Evolutionary conservation across 2,113 vertebrate species (phyloP), one percentile per base, ranked within the genome.

Genomic region (Pampusana beccarii): DNA sequence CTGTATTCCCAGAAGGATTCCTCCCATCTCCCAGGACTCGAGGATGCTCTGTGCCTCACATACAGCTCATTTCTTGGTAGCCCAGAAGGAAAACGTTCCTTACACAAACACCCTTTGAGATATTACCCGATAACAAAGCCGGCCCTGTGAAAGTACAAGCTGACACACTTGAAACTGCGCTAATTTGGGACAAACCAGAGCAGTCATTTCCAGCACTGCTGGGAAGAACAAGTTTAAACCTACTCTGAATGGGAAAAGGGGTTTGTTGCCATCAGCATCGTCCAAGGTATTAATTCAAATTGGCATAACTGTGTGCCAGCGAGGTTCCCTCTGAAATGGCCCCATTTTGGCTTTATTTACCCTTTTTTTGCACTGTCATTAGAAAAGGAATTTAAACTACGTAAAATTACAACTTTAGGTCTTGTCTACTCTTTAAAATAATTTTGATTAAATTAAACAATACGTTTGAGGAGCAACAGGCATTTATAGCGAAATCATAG

Each of bases 201-300:
- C 61, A 53, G 44, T 3, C 25, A 5, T 6, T 73, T 13, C 72
- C 82, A 90, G 67, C 21, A 8, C 46, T 12, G 31, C 3, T 9
- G 51, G 54, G 26, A 87, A 54, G 38, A 66, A 24, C n/a, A 31
- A 36, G 26, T 65, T 92, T 28, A 61, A 62, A 60, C 19, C 62
- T 5, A 6, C 48, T 15, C 31, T 9, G 26, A 51, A 33, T 2
- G 31, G 56, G 51, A 62, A 66, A 51, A 33, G 25, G 38, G 20
- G 40, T 19, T 72, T 78, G 62, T 38, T 57, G 9, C 56, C 60
- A 19, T 18, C 72, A 46, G 44, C 44, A 6, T 33, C 38, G 20
- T 3, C 33, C 60, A 18, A 36, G 40, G n/a, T 4, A 34, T 4
- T 44, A 9, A 34, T 34, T 31, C 38, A 24, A 56, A 5, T 0